Percentiles rank a stretch among this genome's conserved stretches.
These are phyloP conservation scores for Rhinichthys klamathensis DNA, from an alignment of 2,113 vertebrate genomes.

Conservation along the genomic window DNA sequence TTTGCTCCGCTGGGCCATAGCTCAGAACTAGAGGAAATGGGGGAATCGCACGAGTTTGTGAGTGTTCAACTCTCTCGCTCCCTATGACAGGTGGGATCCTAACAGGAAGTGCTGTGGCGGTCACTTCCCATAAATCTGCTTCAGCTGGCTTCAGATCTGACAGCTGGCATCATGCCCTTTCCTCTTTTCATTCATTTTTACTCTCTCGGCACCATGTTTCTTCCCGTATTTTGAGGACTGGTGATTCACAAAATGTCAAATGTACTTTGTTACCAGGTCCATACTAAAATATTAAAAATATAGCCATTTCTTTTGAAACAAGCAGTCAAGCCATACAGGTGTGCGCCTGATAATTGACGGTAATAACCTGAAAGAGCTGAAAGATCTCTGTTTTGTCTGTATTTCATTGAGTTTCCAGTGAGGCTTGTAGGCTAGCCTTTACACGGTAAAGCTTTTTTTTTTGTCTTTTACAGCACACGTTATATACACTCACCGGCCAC, in stretches of 20 bases:
- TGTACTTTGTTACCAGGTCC: neutral
- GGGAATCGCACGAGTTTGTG: neutral
- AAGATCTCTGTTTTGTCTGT: neutral
- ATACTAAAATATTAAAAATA: neutral
- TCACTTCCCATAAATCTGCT: conserved; percentile 74
- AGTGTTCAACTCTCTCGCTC: conserved; percentile 34
- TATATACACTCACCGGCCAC: too few relatives aligned
- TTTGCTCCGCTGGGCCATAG: conserved; percentile 35
- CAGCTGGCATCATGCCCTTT: conserved; percentile 74
- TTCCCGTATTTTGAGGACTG: conserved; percentile 49
- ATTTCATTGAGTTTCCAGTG: neutral
- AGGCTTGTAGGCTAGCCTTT: neutral
- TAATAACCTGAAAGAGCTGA: neutral
- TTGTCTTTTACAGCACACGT: neutral
- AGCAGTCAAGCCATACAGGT: neutral
- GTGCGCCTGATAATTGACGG: neutral
- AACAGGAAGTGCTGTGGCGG: conserved; percentile 68
- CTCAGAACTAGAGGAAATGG: conserved; percentile 20
- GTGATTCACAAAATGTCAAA: neutral
- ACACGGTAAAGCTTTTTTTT: neutral
- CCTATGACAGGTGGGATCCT: conserved; percentile 72
- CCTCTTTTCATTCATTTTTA: conserved; percentile 64
- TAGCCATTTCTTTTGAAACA: neutral
- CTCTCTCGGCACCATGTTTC: conserved; percentile 60
- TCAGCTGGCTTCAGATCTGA: conserved; percentile 72